phyloP scores from a whole-genome alignment of 2,113 vertebrate species.

The Mixornis gularis region DNA sequence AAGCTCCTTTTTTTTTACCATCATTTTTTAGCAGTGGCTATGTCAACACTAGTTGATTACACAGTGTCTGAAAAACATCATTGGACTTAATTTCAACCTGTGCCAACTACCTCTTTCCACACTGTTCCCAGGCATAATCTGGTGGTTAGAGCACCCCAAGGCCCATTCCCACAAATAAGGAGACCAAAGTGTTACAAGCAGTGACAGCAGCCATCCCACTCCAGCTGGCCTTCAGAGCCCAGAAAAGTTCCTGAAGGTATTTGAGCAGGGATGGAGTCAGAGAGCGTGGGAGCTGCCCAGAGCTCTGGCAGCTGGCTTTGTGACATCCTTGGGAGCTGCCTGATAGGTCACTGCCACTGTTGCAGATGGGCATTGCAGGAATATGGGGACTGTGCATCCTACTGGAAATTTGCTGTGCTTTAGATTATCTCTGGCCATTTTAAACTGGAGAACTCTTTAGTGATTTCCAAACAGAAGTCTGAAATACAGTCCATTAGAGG shows the following conservation, averaged over 20 bases:
- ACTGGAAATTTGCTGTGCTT: not conserved
- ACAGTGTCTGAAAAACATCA: not conserved
- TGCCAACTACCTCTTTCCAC: not conserved
- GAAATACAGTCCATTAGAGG: not conserved
- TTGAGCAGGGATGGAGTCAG: not conserved
- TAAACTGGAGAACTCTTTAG: not conserved
- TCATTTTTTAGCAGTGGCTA: not conserved
- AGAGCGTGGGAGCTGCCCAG: not conserved
- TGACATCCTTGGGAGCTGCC: not conserved
- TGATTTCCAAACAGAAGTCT: not conserved
- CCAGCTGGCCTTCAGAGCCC: not conserved
- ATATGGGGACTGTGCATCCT: not conserved
- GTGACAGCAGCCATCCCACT: not conserved
- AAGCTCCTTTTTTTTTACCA: not conserved
- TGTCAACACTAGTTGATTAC: not conserved
- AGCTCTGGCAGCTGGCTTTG: not conserved
- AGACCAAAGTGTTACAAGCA: not conserved
- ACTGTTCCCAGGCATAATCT: not conserved
- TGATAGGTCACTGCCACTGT: not conserved
- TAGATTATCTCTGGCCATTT: not conserved
- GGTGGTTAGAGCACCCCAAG: not conserved
- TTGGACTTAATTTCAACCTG: not conserved
- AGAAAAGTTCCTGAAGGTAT: not conserved
- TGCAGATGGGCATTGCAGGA: rapidly evolving
- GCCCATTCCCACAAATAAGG: not conserved